A percentile compares a stretch with the other conserved stretches of the same genome.
Conservation (phyloP, 2,797 vertebrate genomes). For the Steatocranus sp. region DNA sequence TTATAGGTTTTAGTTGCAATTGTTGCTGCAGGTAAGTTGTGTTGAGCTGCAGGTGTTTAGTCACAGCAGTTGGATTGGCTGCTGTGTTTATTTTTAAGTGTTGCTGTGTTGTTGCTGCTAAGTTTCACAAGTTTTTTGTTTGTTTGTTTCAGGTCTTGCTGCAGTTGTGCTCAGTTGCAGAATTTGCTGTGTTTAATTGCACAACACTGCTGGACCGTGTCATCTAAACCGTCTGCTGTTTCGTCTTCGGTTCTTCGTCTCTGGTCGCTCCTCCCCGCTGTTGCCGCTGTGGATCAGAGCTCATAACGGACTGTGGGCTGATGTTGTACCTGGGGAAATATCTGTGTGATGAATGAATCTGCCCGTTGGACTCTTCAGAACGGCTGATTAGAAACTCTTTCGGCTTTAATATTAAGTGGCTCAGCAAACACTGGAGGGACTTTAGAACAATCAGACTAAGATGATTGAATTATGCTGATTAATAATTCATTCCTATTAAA, state of each 20-base stretch:
- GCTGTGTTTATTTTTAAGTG: neutral
- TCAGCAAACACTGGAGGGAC: conserved; percentile 39
- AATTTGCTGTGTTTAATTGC: neutral
- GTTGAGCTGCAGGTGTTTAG: neutral
- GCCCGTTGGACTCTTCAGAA: conserved; percentile 42
- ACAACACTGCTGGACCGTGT: neutral
- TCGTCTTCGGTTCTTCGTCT: neutral
- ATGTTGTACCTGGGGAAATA: conserved; percentile 47
- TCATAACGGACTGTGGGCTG: conserved; percentile 12
- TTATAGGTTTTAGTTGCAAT: neutral
- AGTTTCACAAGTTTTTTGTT: neutral
- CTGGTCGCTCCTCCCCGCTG: neutral
- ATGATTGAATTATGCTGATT: conserved; percentile 52
- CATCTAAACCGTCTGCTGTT: neutral
- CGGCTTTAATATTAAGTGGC: conserved; percentile 40
- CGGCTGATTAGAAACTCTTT: conserved; percentile 52
- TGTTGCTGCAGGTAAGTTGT: neutral
- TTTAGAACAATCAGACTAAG: conserved; percentile 36
- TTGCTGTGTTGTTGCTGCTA: neutral
- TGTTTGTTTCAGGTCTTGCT: neutral
- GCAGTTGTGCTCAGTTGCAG: neutral
- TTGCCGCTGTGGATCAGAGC: conserved; percentile 23
- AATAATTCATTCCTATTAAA: conserved; percentile 59
- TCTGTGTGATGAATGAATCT: conserved; percentile 31
- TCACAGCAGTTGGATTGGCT: neutral